Evolutionary conservation across 2,797 vertebrate genomes (phyloP).

Genomic region (Ciconia nigra): DNA sequence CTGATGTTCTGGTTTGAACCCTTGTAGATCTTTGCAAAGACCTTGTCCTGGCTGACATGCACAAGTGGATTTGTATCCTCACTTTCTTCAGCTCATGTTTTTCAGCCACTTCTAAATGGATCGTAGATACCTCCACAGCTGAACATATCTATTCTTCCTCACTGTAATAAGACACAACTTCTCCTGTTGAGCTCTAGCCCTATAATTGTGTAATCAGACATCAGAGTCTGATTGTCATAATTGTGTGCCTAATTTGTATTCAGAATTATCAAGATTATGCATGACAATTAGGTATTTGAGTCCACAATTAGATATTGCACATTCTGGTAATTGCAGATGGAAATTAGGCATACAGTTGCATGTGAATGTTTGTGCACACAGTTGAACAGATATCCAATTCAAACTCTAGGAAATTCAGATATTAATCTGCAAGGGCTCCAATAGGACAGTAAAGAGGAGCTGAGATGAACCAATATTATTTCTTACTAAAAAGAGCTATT

Average conservation of each 20-base stretch:
- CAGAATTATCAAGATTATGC: conserved; percentile 28
- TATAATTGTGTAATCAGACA: conserved; percentile 58
- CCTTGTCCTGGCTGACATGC: neutral
- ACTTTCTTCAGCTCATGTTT: neutral
- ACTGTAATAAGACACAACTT: neutral
- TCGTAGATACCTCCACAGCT: neutral
- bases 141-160: neutral
- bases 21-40: neutral
- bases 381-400: neutral
- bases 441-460: neutral
- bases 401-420: neutral
- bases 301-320: conserved; percentile 22
- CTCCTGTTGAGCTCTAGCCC: neutral
- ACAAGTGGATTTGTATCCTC: neutral
- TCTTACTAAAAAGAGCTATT: neutral
- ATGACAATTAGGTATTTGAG: conserved; percentile 33
- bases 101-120: neutral
- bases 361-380: neutral
- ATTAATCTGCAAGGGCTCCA: neutral
- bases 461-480: neutral
- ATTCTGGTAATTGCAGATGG: neutral
- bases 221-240: conserved; percentile 50
- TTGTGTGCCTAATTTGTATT: conserved; percentile 43
- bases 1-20: neutral
- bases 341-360: neutral